Evolutionary conservation across 2,113 vertebrate species (phyloP).

Genomic region (Colistium nudipinnis): DNA sequence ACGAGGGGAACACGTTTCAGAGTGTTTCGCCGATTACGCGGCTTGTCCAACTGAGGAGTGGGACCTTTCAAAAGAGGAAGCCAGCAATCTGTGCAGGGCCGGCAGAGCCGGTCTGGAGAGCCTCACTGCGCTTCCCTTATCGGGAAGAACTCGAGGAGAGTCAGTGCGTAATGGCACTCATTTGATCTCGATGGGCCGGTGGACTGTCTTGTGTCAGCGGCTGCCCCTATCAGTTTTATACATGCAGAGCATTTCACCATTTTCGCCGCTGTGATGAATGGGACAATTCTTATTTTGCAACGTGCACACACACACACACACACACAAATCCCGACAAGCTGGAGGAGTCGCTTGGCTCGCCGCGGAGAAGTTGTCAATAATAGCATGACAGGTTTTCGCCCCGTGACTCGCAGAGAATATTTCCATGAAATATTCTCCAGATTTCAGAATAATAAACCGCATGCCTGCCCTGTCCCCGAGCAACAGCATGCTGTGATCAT

Average conservation of each 20-base stretch:
- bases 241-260: slow-evolving; percentile 59
- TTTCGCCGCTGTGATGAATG: slow-evolving; percentile 42
- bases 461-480: slow-evolving; percentile 58
- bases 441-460: slow-evolving; percentile 64
- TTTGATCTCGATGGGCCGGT: slow-evolving; percentile 68
- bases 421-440: slow-evolving; percentile 74
- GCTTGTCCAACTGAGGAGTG: slow-evolving; percentile 74
- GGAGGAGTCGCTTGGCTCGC: slow-evolving; percentile 53
- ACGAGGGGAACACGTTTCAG: slow-evolving; percentile 60
- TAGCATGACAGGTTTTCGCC: slow-evolving; percentile 62
- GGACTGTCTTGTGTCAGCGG: slow-evolving; percentile 69
- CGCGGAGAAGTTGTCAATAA: slow-evolving; percentile 67
- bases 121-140: slow-evolving; percentile 75
- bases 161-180: slow-evolving; percentile 58
- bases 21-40: slow-evolving; percentile 66
- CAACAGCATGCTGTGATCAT: slow-evolving; percentile 63
- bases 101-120: slow-evolving; percentile 76
- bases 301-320: slow-evolving; percentile 11
- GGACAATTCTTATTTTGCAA: slow-evolving; percentile 63
- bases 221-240: slow-evolving; percentile 49
- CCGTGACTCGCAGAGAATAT: slow-evolving; percentile 53
- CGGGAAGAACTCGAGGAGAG: slow-evolving; percentile 59
- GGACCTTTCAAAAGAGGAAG: slow-evolving; percentile 78
- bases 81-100: slow-evolving; percentile 72
- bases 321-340: slow-evolving; percentile 46